Base-by-base conservation (phyloP, 1,140 invertebrate species). In the Drosophila paulistorum region DNA sequence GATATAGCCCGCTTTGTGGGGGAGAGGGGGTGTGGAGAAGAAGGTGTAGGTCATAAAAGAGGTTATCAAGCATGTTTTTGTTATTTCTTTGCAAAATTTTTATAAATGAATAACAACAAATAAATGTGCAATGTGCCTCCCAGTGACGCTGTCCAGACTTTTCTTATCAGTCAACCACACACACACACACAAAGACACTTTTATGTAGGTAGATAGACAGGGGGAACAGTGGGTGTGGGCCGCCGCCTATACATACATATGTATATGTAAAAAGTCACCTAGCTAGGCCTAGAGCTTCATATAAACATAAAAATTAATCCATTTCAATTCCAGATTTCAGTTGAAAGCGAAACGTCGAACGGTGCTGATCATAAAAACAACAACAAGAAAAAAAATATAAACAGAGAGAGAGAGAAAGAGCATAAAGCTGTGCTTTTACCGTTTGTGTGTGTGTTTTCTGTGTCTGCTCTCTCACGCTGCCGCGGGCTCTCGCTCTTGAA, bases 301-400 rank as follows among this genome's bases (percentile, higher is more conserved):
- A 14, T 68, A 70, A 62, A 73, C 68, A 71, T 79, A 69, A 82
- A 59, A 70, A 71, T 69, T 62, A 75, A 67, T 69, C 39, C 70
- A 84, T 70, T 80, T 60, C 39, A 69, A 74, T 61, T 63, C 55
- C 60, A 77, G 74, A 66, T 57, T 79, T 82, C 67, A 86, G 83
- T 86, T 83, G 69, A 45, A 77, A 87, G 45, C 72, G 67, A 57
- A 57, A 41, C 76, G 72, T 89, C 70, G 76, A 60, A 58, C 57
- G 33, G 79, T 65, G 67, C 67, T 68, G 83, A 89, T 79, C 71
- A 66, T 57, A 64, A 51, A 10, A 23, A 33, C 11, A 14, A 30
- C 30, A n/a, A n/a, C n/a, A n/a, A n/a, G n/a, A n/a, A 64, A 51
- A 10, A 17, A 33, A n/a, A 14, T 20, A 35, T 65, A 26, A 39